Base-by-base conservation (phyloP, 2,888 invertebrate genomes). In the Lochmaea crataegi region DNA sequence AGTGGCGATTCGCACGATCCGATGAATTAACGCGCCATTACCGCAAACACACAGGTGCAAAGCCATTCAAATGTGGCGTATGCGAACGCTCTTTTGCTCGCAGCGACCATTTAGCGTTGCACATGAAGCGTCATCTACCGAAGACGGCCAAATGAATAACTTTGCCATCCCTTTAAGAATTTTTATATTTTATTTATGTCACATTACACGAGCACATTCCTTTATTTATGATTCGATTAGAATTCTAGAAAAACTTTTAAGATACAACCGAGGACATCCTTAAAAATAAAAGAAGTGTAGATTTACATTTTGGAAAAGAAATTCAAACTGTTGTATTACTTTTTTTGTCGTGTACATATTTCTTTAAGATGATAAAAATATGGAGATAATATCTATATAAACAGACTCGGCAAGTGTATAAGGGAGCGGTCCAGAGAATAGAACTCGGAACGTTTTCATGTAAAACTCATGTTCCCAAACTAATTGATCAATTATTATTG, bases 1-100 rank as follows among this genome's bases (percentile, higher is more conserved):
- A 97, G 85, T 98, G 98, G 98, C 91, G 97, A 84, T 98, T 98
- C 87, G 98, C 98, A 72, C 91, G 98, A 75, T 96, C 96, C 61
- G 98, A 98, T 88, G 98, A 98, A 89, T 89, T 98, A 85, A 98
- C 98, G 74, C 93, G 98, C 81, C 98, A 98, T 87, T 97, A 96
- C 89, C 92, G 98, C 84, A 98, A 98, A 88, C 98, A 98, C 88
- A 98, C 98, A 0, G 98, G 98, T 45, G 96, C 96, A 74, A 97
- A 97, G 87, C 98, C 98, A 42, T 98, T 98, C 91, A 97, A 97
- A 87, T 98, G 98, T 86, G 93, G 94, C 77, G 96, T 96, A 72
- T 98, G 98, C 87, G 97, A 97, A 86, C 91, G 97, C 65, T 96
- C 96, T 76, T 98, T 98, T 88, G 97, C 97, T 68, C 90, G 98